Evolutionary conservation across 1,140 invertebrate species (phyloP), one percentile per base, ranked within the genome.

Genomic region (Epicauta chinensis): DNA sequence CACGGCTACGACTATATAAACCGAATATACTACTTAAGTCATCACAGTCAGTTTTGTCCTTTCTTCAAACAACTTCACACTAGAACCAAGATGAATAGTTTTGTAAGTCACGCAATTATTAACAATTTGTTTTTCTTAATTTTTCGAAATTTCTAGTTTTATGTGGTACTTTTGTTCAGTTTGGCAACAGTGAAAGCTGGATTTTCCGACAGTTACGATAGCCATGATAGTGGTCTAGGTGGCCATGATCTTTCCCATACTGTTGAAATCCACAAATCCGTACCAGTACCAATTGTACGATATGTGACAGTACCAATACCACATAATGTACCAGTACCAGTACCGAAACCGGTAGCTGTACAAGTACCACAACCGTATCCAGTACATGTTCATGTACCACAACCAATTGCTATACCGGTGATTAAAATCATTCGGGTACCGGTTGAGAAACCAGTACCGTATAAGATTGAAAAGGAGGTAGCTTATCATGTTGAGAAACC

Each of bases 401-500:
- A 86, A 55, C 82, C 83, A 2, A 77, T 87, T 0, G 75, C 82
- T 1, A 80, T 87, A 16, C 79, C 83, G 0, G 77, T 87, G n/a
- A 76, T 86, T 42, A 84, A 82, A 61, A 85, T 86, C 50, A 74
- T 87, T 6, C 79, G 77, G 3, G 77, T 86, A 41, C 82, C 83
- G 0, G 75, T 87, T 38, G 83, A 84, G 65, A 86, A 85, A 60
- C 78, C 82, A 39, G 77, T 87, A 2, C 84, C 84, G 0, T 84
- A 81, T 69, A 79, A 83, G 2, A 79, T 87, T 3, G 81, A 86
- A 53, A 87, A 86, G 64, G 76, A 83, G 40, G 75, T 87, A 6
- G 82, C 82, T 0, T 83, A 85, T 61, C 83, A 84, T 2, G 78
- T 87, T 3, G 82, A 85, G 63, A 87, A 87, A 54, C 81, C 78